Base-by-base conservation (phyloP, 2,797 vertebrate species). In the Crax fasciolata region DNA sequence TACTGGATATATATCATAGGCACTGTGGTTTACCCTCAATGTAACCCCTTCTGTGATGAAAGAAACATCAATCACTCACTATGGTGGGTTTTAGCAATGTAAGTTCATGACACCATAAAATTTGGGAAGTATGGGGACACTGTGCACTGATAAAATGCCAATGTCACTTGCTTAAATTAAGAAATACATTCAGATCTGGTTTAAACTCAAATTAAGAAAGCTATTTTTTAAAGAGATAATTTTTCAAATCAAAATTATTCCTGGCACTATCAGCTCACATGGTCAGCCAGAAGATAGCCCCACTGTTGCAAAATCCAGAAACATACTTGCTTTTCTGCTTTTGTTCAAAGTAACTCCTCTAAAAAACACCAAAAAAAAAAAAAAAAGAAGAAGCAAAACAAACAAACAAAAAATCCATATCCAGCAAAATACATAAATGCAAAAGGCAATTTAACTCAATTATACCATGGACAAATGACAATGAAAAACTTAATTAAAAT, bases 161-260 rank as follows among this genome's bases (percentile, higher is more conserved):
- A 13, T 38, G 92, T 49, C 78, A 57, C 86, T 80, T 72, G 57
- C 73, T 90, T 89, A 92, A 88, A 79, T 86, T 87, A 94, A 86
- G 72, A 91, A 81, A 79, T 55, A 57, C 67, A 72, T 87, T 88
- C 58, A 73, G 82, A 59, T 78, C 39, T 76, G 13, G n/a, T 44
- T 94, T 91, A 80, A 93, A 86, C 76, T 92, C 79, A 78, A 84
- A 81, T 92, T 79, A 48, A 68, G 82, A 91, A 73, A 95, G 38
- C 2, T 4, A 5, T 87, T 86, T 80, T 75, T 95, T 20, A 51
- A 83, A 87, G 89, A 91, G 32, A 20, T 67, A 87, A 77, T 89
- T 93, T 94, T 96, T 91, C 73, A 89, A 96, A 95, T 46, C 44
- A 88, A 89, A 87, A 85, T 76, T 87, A 92, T 72, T 94, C 87